These are phyloP conservation scores for Homarus americanus DNA, from an alignment of 1,140 invertebrate species.

Conservation along the genomic window DNA sequence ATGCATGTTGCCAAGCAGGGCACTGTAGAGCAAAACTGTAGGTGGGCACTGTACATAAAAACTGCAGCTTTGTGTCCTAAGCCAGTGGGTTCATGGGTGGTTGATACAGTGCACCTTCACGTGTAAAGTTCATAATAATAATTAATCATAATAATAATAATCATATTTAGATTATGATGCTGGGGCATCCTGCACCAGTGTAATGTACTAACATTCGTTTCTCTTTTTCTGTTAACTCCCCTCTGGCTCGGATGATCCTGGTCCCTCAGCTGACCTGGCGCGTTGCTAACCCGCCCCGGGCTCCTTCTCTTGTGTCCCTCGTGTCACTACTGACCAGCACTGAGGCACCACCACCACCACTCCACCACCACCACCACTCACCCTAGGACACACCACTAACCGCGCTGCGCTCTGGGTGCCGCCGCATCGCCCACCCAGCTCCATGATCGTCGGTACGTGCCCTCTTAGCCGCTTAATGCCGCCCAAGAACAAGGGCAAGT, in stretches of 20 bases:
- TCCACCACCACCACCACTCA: slow-evolving; percentile 65
- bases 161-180: slow-evolving; percentile 65
- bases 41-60: slow-evolving; percentile 69
- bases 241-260: slow-evolving; percentile 73
- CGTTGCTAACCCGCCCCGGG: slow-evolving; percentile 73
- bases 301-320: slow-evolving; percentile 74
- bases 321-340: slow-evolving; percentile 74
- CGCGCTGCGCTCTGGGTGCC: slow-evolving; percentile 66
- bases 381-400: slow-evolving; percentile 73
- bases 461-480: slow-evolving; percentile 37
- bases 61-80: slow-evolving; percentile 68
- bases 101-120: slow-evolving; percentile 69
- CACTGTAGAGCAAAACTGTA: slow-evolving; percentile 67
- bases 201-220: slow-evolving; percentile 74
- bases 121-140: slow-evolving; percentile 67
- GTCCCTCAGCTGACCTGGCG: slow-evolving; percentile 73
- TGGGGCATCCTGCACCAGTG: slow-evolving; percentile 72
- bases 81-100: slow-evolving; percentile 65
- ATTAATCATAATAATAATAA: slow-evolving; percentile 61
- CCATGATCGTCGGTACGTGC: slow-evolving; percentile 60
- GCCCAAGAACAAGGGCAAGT: slow-evolving; percentile 54
- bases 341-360: slow-evolving; percentile 73
- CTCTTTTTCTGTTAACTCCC: slow-evolving; percentile 73
- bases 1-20: slow-evolving; percentile 70
- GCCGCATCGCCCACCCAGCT: slow-evolving; percentile 61